Conservation (phyloP, 2,113 vertebrate species). For the Peromyscus californicus region DNA sequence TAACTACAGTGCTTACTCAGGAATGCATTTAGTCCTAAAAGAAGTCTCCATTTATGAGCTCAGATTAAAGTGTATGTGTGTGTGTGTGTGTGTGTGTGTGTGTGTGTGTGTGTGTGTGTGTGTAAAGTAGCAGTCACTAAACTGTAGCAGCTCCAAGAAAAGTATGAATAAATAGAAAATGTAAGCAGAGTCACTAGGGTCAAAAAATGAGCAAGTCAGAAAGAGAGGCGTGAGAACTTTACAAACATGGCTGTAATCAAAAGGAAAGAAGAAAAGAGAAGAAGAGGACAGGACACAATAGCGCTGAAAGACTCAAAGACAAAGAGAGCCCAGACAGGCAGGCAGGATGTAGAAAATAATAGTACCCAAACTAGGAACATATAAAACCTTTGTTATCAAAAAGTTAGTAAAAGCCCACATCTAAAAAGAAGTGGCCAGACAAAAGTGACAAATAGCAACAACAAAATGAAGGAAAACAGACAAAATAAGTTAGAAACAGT, state of each 20-base stretch:
- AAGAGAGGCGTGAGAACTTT: neutral
- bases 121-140: neutral
- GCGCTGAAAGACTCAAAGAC: neutral
- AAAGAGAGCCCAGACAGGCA: neutral
- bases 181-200: neutral
- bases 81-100: too few relatives aligned
- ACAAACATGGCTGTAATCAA: neutral
- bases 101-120: too few relatives aligned
- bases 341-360: neutral
- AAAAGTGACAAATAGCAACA: neutral
- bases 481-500: neutral
- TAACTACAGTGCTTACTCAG: neutral
- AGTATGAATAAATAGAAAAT: neutral
- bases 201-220: neutral
- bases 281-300: neutral
- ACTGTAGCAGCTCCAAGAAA: neutral
- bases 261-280: neutral
- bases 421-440: neutral
- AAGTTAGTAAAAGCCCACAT: neutral
- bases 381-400: neutral
- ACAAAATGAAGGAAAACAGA: constrained; percentile 7
- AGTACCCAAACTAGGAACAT: neutral
- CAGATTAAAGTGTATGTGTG: neutral
- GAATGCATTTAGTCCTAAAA: neutral
- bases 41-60: neutral